A percentile compares a stretch with the other conserved stretches of the same genome.
phyloP scores from a whole-genome alignment of 2,888 invertebrate genomes.

The Notodonta ziczac region DNA sequence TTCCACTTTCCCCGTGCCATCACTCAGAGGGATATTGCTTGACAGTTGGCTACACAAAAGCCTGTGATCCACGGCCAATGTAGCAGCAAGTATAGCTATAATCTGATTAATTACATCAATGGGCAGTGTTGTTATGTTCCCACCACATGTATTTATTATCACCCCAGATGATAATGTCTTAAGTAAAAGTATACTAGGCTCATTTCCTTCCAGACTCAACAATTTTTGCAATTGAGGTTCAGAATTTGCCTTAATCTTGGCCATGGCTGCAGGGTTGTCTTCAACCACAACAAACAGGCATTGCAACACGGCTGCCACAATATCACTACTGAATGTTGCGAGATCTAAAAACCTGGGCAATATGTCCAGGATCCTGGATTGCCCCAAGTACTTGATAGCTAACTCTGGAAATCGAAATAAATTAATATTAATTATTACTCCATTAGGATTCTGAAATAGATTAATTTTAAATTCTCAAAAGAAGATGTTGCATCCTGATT shows the following conservation, averaged over 20 bases:
- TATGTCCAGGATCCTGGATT: constrained; percentile 85
- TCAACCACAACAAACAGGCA: constrained; percentile 89
- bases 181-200: constrained; percentile 74
- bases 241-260: constrained; percentile 79
- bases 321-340: constrained; percentile 82
- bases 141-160: constrained; percentile 80
- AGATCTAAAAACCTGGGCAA: constrained; percentile 86
- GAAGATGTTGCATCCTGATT: background rate
- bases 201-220: constrained; percentile 65
- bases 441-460: background rate
- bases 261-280: constrained; percentile 86
- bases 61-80: constrained; percentile 83
- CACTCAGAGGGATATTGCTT: constrained; percentile 72
- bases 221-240: constrained; percentile 71
- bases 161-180: constrained; percentile 85
- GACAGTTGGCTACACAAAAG: constrained; percentile 75
- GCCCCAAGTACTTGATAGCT: constrained; percentile 87
- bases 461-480: background rate
- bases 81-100: constrained; percentile 77
- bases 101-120: constrained; percentile 76
- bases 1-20: constrained; percentile 55
- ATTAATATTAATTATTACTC: constrained; percentile 4
- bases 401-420: constrained; percentile 63
- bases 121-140: constrained; percentile 69
- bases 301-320: constrained; percentile 85